Conservation (phyloP, 2,888 invertebrate genomes). For the Apocheima hispidaria region DNA sequence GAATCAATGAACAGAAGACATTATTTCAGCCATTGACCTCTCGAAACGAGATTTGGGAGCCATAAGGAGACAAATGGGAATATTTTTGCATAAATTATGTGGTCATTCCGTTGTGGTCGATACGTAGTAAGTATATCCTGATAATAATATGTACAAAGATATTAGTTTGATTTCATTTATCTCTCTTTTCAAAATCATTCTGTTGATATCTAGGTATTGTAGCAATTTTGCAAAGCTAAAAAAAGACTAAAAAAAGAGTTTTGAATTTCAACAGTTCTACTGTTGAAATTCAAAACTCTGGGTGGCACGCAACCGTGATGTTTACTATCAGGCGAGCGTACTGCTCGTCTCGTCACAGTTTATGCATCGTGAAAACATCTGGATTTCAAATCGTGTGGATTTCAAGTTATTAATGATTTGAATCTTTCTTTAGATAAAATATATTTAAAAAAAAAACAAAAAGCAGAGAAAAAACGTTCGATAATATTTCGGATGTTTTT, state of each 20-base stretch:
- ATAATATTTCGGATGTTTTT: background rate
- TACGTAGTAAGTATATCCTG: background rate
- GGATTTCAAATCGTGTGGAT: background rate
- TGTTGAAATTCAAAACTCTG: too few species aligned
- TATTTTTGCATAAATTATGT: slow-evolving; percentile 30
- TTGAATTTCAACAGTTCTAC: too few species aligned
- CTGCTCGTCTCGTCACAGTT: too few species aligned
- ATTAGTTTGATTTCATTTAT: too few species aligned
- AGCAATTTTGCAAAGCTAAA: too few species aligned
- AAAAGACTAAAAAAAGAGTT: too few species aligned
- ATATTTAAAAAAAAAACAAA: background rate
- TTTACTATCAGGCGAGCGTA: too few species aligned
- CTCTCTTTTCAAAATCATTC: too few species aligned
- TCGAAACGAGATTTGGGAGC: slow-evolving; percentile 27
- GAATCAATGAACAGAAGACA: slow-evolving; percentile 1
- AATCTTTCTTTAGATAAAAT: slow-evolving; percentile 2
- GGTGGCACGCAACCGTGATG: too few species aligned
- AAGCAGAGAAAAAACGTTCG: background rate
- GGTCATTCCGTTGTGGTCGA: slow-evolving; percentile 3
- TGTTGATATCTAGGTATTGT: too few species aligned
- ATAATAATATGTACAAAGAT: background rate
- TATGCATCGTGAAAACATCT: too few species aligned
- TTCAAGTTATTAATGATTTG: too few species aligned
- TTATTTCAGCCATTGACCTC: slow-evolving; percentile 15
- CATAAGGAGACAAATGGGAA: slow-evolving; percentile 17